These are phyloP conservation scores for Pseudolaguvia tuberculata DNA, from an alignment of 2,113 vertebrate species.

Conservation along the genomic window DNA sequence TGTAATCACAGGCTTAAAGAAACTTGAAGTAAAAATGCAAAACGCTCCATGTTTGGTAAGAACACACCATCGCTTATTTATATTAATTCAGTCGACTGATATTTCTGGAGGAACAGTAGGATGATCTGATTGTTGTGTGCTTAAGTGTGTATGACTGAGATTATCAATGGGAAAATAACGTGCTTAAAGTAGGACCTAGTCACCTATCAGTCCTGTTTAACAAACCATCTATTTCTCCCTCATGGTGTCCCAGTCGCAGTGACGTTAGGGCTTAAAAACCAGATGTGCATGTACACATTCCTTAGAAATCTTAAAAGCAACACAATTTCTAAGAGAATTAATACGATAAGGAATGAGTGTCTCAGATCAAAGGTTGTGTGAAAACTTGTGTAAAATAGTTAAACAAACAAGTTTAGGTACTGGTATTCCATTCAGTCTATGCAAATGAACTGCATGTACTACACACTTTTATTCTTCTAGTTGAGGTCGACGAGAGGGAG, in stretches of 20 bases:
- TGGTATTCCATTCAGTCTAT: too few species aligned
- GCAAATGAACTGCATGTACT: too few species aligned
- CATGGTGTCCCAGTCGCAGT: conserved; percentile 7
- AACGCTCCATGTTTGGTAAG: neutral
- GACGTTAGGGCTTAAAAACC: neutral
- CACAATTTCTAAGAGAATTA: too few species aligned
- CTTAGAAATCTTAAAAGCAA: too few species aligned
- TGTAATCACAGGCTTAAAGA: neutral
- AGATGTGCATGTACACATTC: too few species aligned
- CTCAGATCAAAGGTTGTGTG: too few species aligned
- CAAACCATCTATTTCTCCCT: conserved; percentile 36
- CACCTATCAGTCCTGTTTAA: conserved; percentile 59
- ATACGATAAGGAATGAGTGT: too few species aligned
- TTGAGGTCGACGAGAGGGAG: too few species aligned
- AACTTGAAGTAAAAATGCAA: neutral
- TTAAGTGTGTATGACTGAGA: neutral
- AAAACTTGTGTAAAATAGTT: too few species aligned
- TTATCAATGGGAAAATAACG: conserved; percentile 28
- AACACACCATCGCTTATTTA: neutral
- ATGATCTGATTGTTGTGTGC: neutral
- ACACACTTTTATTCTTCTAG: neutral
- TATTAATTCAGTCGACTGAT: too few species aligned
- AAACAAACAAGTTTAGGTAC: too few species aligned
- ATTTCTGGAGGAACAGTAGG: neutral
- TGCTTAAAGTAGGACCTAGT: conserved; percentile 32